phyloP scores from a whole-genome alignment of 2,113 vertebrate species.

The Myocastor coypus region DNA sequence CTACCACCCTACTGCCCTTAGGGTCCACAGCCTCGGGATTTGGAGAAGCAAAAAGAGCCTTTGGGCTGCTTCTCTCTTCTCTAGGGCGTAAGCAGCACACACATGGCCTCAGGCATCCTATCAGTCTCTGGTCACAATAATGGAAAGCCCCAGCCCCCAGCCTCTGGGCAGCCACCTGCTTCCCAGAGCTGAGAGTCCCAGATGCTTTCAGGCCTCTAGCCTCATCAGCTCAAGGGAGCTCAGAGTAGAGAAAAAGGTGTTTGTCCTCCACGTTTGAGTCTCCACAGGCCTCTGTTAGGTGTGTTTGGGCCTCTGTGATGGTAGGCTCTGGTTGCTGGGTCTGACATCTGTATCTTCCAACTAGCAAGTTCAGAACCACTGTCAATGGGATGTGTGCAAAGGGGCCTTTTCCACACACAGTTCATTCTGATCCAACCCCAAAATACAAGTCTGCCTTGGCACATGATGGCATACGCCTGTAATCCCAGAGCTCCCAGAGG shows the following conservation, averaged over 20 bases:
- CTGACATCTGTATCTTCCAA: background rate
- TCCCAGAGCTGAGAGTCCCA: slow-evolving; percentile 62
- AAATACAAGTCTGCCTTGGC: background rate
- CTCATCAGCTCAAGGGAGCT: slow-evolving; percentile 26
- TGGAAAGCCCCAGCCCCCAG: background rate
- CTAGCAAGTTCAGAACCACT: background rate
- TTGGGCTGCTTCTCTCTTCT: background rate
- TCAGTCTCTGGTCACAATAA: slow-evolving; percentile 32
- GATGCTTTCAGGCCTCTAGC: slow-evolving; percentile 50
- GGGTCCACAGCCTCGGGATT: background rate
- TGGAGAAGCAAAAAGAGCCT: background rate
- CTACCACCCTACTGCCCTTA: background rate
- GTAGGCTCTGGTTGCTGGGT: background rate
- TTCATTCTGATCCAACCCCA: background rate
- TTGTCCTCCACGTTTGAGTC: accelerated
- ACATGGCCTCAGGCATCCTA: background rate
- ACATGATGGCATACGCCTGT: background rate
- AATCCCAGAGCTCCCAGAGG: background rate
- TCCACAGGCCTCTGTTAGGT: background rate
- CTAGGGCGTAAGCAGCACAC: background rate
- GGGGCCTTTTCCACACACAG: accelerated
- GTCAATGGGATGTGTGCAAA: background rate
- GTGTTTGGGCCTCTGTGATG: background rate
- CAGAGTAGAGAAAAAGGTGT: background rate
- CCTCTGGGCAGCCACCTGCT: slow-evolving; percentile 71